A percentile compares a stretch with the other conserved stretches of the same genome.
Conservation (phyloP, 1,140 invertebrate genomes). For the Muscidifurax raptorellus region DNA sequence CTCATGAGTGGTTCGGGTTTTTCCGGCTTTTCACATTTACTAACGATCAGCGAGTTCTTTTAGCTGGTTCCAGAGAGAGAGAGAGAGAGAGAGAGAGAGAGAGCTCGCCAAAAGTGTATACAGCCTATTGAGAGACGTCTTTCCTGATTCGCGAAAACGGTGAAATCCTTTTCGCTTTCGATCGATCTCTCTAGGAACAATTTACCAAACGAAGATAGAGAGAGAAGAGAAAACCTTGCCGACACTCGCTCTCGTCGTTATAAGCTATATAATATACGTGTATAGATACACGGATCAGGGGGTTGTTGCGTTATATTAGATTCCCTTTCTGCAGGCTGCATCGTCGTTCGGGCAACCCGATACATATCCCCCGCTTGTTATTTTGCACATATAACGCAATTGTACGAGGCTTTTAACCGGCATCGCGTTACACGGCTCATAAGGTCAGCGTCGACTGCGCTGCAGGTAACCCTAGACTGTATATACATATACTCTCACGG, state of each 20-base stretch:
- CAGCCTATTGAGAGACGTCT: no score
- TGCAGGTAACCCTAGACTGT: background rate
- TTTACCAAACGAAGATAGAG: background rate
- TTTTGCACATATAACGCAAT: background rate
- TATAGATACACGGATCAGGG: background rate
- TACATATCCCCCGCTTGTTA: background rate
- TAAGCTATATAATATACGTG: no score
- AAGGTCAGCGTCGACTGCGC: background rate
- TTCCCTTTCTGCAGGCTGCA: background rate
- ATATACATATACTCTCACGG: no score
- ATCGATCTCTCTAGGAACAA: background rate
- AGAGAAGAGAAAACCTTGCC: slow-evolving; percentile 1
- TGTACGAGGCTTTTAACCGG: background rate
- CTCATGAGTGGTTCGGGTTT: background rate
- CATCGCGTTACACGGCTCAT: background rate
- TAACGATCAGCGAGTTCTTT: no score
- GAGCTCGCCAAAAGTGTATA: background rate
- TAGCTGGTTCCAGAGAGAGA: no score
- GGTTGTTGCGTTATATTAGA: background rate
- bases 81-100: background rate
- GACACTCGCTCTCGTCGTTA: slow-evolving; percentile 26
- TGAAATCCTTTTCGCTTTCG: background rate
- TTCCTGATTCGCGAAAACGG: background rate
- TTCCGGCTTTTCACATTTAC: slow-evolving; percentile 21
- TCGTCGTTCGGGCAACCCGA: background rate